phyloP scores from a whole-genome alignment of 2,888 invertebrate species.

The Metalampra italica region DNA sequence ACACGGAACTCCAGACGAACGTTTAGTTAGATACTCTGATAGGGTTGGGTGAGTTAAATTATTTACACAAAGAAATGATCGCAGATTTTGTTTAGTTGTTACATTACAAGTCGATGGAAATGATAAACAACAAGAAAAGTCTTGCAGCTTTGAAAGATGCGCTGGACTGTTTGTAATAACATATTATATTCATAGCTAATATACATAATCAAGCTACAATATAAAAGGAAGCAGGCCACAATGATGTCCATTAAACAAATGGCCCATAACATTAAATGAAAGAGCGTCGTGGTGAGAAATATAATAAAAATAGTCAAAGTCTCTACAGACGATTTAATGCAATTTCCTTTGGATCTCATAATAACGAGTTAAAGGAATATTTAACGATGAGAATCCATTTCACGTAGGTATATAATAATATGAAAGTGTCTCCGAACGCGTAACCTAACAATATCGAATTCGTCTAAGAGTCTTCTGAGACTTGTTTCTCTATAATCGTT shows the following conservation, averaged over 20 bases:
- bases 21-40: slow-evolving; percentile 2
- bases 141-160: not conserved
- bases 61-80: not conserved
- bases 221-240: too few relatives aligned
- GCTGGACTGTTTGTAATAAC: too few relatives aligned
- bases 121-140: too few relatives aligned
- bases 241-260: slow-evolving; percentile 21
- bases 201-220: slow-evolving; percentile 14
- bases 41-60: slow-evolving; percentile 3
- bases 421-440: too few relatives aligned
- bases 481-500: too few relatives aligned
- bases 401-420: too few relatives aligned
- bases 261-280: slow-evolving; percentile 17
- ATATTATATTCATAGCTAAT: not conserved
- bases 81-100: too few relatives aligned
- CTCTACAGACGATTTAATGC: slow-evolving; percentile 20
- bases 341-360: slow-evolving; percentile 7
- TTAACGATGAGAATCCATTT: too few relatives aligned
- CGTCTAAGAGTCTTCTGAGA: not conserved
- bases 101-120: too few relatives aligned
- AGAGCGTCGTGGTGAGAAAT: slow-evolving; percentile 17
- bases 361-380: not conserved
- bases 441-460: too few relatives aligned
- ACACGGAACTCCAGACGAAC: slow-evolving; percentile 45
- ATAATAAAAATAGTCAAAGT: slow-evolving; percentile 17